Base-by-base conservation (phyloP, 1,140 invertebrate genomes). In the Helicoverpa armigera region DNA sequence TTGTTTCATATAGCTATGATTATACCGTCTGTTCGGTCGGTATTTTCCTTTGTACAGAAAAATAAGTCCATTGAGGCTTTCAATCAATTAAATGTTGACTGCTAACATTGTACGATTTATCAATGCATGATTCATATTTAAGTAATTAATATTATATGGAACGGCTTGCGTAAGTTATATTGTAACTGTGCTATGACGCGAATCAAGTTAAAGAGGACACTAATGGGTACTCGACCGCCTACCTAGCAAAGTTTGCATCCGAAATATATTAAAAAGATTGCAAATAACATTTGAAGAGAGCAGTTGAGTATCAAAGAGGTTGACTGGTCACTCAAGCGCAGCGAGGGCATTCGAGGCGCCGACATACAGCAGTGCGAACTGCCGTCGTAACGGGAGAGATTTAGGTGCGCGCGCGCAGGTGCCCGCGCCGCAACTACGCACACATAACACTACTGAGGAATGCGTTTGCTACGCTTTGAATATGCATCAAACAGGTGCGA, bases 371-470 rank as follows among this genome's bases (percentile, higher is more conserved):
- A 63, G 51, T 70, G 61, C 74, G 63, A 77, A 67, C 63, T 54
- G 69, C 58, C 74, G 50, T 65, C 69, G 61, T 82, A 82, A 82
- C 69, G 78, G 78, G 74, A 61, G 65, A 73, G 79, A 81, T 78
- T 79, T 51, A 74, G 69, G 63, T 18, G 65, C 77, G 60, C 79
- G 75, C 23, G 75, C 76, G 79, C 75, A 82, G 79, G 83, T 80
- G 81, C 35, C 54, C 72, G 56, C 13, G 29, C 65, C 2, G 13
- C 29, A 48, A 9, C 13, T 10, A 23, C 65, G 16, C 58, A 12
- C 35, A 43, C 35, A 43, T 43, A 31, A 13, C 31, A 35, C 58
- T 18, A 1, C 43, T n/a, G 5, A 58, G 43, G 65, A 79, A 79
- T 70, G 65, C 53, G 76, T 69, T 58, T 31, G 76, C 65, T 53